Percentiles rank a stretch among this genome's conserved stretches.
Evolutionary conservation across 2,888 invertebrate genomes (phyloP).

Genomic region (Trichopoda pennipes): DNA sequence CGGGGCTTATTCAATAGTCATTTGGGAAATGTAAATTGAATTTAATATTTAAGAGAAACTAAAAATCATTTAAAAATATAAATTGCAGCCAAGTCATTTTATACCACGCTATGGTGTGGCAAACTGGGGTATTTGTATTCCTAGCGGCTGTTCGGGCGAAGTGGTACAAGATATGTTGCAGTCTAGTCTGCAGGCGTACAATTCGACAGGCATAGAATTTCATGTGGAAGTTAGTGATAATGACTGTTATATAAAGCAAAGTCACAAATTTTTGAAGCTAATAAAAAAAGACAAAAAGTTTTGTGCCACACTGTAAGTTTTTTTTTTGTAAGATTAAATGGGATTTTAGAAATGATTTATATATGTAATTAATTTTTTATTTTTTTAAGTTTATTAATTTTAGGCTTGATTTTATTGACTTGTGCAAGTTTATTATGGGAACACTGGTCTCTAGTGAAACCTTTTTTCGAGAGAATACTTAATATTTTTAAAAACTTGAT

Average conservation of each 20-base stretch:
- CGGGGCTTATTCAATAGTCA: slow-evolving; percentile 85
- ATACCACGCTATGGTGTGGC: slow-evolving; percentile 86
- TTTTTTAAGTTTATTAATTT: slow-evolving; percentile 54
- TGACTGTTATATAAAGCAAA: slow-evolving; percentile 84
- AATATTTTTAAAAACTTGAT: slow-evolving; percentile 29
- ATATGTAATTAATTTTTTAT: not conserved
- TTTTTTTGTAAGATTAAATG: slow-evolving; percentile 28
- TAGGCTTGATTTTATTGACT: slow-evolving; percentile 42
- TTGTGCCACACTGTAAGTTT: slow-evolving; percentile 81
- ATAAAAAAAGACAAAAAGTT: slow-evolving; percentile 80
- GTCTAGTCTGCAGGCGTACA: slow-evolving; percentile 84
- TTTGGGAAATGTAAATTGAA: slow-evolving; percentile 83
- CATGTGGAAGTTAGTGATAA: slow-evolving; percentile 83
- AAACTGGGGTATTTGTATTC: slow-evolving; percentile 87
- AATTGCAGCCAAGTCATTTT: slow-evolving; percentile 86
- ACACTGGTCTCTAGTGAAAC: slow-evolving; percentile 43
- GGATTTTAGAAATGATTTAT: not conserved
- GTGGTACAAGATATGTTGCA: slow-evolving; percentile 82
- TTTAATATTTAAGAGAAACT: not conserved
- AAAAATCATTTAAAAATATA: not conserved
- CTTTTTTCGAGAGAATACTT: slow-evolving; percentile 21
- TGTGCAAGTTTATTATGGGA: slow-evolving; percentile 56
- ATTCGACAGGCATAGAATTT: slow-evolving; percentile 83
- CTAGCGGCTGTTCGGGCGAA: slow-evolving; percentile 84
- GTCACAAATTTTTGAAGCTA: slow-evolving; percentile 72